Evolutionary conservation across 2,113 vertebrate genomes (phyloP), one percentile per base, ranked within the genome.

Genomic region (Parotia lawesii): DNA sequence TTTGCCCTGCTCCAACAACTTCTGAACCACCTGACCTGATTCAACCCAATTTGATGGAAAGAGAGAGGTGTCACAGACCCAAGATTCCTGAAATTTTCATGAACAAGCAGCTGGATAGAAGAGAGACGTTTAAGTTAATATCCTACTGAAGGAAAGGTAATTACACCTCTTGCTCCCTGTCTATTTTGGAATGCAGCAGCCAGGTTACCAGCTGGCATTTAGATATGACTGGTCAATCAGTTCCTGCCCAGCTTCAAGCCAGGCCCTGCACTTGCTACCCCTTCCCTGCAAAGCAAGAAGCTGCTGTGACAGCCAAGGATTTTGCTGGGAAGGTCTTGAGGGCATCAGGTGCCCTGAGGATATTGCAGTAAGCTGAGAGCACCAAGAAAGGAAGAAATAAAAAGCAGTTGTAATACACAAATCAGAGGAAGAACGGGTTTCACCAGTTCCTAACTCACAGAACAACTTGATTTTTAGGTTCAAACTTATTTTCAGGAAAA

Each of bases 81-180:
- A 29, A 47, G 13, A 61, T 33, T 71, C 40, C 50, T 69, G 33
- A 58, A 85, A 35, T 94, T 93, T 85, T 94, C 6, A 5, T 57
- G 58, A 56, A 48, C 70, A 92, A 67, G 70, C 92, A 91, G 74
- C 27, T 91, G 67, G 74, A 33, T 35, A 47, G 78, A 72, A 90
- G 57, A 76, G 77, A 87, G 85, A 83, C 35, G 60, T 94, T 92
- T 84, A 47, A 85, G 84, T 89, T 89, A 87, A 91, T 85, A 74
- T 75, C 67, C 73, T 78, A 3, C 50, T 85, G 73, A 64, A 85
- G 84, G 77, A 18, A 44, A 84, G 73, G 87, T 78, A 87, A 89
- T 96, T 78, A 60, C 65, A 91, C 57, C 95, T 94, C 84, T 66
- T 89, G 84, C 77, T 96, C 87, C 54, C 66, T 60, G 33, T 38